Evolutionary conservation across 2,888 invertebrate genomes (phyloP).

Genomic region (Physocephala rufipes): DNA sequence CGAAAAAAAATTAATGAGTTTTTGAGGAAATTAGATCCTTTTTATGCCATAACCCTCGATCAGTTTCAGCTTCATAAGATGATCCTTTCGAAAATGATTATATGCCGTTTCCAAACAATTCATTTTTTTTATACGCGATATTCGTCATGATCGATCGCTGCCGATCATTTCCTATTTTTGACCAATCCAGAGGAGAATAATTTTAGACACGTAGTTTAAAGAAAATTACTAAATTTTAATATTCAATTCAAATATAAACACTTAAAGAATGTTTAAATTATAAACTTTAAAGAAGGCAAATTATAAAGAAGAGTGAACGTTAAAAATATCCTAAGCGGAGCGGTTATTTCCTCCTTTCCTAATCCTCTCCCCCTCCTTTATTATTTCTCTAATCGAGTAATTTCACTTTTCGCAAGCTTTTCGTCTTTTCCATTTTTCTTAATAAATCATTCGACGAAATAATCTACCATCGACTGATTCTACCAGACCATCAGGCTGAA

Average conservation of each 20-base stretch:
- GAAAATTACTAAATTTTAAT: no score
- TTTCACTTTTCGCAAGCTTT: constrained; percentile 7
- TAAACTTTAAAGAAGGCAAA: no score
- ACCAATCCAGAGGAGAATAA: no score
- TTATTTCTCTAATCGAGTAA: no score
- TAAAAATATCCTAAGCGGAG: no score
- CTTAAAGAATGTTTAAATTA: no score
- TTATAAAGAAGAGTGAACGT: no score
- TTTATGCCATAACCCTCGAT: constrained; percentile 44
- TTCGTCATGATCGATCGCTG: neutral
- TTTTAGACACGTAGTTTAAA: no score
- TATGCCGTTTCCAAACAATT: constrained; percentile 42
- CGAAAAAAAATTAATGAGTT: constrained; percentile 33
- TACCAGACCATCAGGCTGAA: neutral
- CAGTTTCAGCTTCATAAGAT: neutral
- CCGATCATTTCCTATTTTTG: neutral
- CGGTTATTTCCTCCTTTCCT: no score
- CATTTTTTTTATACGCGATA: constrained; percentile 46
- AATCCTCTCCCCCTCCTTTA: no score
- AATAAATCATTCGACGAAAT: constrained; percentile 11
- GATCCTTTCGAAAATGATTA: constrained; percentile 8
- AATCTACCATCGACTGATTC: neutral
- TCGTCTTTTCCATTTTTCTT: neutral
- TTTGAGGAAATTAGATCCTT: constrained; percentile 61
- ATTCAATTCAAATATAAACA: no score